phyloP scores from a whole-genome alignment of 2,888 invertebrate species.

The Abscondita cerata region DNA sequence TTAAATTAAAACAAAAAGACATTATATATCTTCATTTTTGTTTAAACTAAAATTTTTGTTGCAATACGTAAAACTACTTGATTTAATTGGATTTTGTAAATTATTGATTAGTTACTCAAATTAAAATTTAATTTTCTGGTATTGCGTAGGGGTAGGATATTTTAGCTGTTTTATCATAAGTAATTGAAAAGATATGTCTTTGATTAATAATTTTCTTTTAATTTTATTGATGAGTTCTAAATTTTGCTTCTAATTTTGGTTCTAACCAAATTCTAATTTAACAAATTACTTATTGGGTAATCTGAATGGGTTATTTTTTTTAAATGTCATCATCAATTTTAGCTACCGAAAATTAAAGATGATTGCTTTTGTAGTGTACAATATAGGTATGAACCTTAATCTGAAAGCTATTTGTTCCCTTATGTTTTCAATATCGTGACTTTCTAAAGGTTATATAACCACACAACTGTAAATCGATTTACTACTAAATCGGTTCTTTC shows the following conservation, averaged over 20 bases:
- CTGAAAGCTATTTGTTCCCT: conserved; percentile 20
- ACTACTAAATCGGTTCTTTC: conserved; percentile 30
- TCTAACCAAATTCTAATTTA: no score
- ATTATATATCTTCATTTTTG: no score
- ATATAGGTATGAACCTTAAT: conserved; percentile 10
- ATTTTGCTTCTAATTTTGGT: no score
- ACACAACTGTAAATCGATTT: conserved; percentile 34
- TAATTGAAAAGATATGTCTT: no score
- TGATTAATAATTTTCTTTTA: no score
- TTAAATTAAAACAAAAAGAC: no score
- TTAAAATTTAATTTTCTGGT: conserved; percentile 7
- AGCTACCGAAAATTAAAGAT: no score
- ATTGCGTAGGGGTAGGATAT: background rate
- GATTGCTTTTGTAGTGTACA: no score
- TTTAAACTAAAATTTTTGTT: background rate
- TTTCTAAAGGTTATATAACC: conserved; percentile 28
- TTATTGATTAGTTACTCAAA: background rate
- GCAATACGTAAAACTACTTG: background rate
- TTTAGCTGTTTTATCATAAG: background rate
- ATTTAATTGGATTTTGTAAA: conserved; percentile 3
- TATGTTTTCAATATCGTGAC: conserved; percentile 31
- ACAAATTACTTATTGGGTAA: no score
- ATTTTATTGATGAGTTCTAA: no score
- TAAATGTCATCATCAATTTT: no score
- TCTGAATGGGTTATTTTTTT: no score